Percentiles rank a stretch among this genome's conserved stretches.
Conservation (phyloP, 2,888 invertebrate genomes). For the Lasioglossum morio region DNA sequence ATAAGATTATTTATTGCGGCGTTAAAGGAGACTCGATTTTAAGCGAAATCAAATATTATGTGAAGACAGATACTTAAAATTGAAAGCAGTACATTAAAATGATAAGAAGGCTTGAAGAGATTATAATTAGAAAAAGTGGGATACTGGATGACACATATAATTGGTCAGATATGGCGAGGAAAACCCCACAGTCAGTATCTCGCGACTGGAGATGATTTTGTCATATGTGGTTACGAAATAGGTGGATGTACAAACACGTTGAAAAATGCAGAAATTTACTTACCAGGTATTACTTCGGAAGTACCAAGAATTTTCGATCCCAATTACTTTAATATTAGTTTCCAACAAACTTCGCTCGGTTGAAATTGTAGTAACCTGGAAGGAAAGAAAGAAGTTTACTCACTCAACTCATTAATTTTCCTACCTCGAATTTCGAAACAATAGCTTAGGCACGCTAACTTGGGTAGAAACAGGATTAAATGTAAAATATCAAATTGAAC, state of each 20-base stretch:
- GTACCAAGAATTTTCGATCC: neutral
- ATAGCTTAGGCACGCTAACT: neutral
- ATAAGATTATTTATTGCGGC: no score
- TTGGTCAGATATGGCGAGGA: neutral
- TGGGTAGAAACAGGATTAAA: neutral
- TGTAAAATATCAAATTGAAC: neutral
- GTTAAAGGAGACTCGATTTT: no score
- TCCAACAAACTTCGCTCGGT: neutral
- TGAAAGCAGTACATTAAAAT: no score
- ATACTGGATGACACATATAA: neutral
- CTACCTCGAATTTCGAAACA: neutral
- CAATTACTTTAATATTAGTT: conserved; percentile 6
- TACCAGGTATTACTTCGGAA: neutral
- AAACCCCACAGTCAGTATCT: neutral
- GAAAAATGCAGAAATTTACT: neutral
- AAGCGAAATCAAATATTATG: no score
- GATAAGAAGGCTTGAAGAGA: neutral
- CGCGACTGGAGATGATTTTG: neutral
- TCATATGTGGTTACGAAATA: neutral
- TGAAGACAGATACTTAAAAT: no score
- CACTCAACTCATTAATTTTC: neutral
- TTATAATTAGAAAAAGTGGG: neutral
- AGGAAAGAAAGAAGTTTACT: neutral
- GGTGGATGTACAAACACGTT: neutral
- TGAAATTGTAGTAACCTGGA: neutral